Conservation (phyloP, 2,113 vertebrate species). For the Micronycteris hirsuta region DNA sequence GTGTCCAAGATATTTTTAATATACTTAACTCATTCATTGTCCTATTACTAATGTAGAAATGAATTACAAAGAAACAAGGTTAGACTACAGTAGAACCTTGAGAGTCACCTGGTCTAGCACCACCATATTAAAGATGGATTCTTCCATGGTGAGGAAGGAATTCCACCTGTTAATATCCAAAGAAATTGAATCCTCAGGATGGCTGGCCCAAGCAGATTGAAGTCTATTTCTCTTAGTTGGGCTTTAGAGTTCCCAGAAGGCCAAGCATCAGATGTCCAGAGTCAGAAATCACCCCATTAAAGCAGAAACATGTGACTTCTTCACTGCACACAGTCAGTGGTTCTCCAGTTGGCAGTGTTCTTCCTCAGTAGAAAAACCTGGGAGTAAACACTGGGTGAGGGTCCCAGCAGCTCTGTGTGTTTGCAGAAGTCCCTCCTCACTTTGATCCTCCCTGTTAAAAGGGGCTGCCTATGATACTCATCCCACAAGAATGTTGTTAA, state of each 20-base stretch:
- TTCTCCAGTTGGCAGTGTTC: fast-evolving
- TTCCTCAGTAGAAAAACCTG: background rate
- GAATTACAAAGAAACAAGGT: background rate
- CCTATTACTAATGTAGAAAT: background rate
- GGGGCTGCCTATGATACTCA: background rate
- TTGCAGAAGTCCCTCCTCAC: background rate
- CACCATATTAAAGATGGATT: background rate
- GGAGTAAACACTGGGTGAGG: background rate
- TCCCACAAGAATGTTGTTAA: background rate
- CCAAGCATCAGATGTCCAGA: background rate
- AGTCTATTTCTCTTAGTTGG: background rate
- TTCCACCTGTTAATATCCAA: background rate
- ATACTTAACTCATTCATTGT: background rate
- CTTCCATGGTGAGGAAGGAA: background rate
- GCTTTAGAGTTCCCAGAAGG: background rate
- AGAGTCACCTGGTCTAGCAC: background rate
- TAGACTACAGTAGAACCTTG: background rate
- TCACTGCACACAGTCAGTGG: background rate
- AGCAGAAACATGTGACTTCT: background rate
- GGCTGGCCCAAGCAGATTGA: background rate
- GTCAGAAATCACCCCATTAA: background rate
- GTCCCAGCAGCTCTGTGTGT: fast-evolving
- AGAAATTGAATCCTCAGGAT: background rate
- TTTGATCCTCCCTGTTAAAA: background rate
- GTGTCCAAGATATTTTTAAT: background rate